Base-by-base conservation (phyloP, 2,888 invertebrate genomes). In the Yponomeuta malinellus region DNA sequence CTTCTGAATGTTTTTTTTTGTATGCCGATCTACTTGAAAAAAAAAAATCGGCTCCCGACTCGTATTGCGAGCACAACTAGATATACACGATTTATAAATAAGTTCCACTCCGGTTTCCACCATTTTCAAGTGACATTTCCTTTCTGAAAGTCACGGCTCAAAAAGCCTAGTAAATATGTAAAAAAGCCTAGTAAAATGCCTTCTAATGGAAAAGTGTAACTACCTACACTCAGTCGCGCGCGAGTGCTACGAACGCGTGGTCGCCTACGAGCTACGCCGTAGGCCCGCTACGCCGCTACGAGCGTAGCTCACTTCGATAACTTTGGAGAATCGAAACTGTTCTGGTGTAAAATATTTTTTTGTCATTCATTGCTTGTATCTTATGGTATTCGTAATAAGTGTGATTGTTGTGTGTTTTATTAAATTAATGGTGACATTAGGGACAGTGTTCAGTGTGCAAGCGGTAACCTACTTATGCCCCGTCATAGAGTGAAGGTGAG, bases 241-340 rank as follows among this genome's bases (percentile, higher is more conserved):
- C 84, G 85, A 76, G 78, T 81, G 84, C 83, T 85, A 82, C 82
- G 78, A 78, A 79, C 77, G 86, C 72, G 75, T 83, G 82, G 86
- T 80, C 85, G 85, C 78, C 88, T 88, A 88, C 88, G 86, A 85
- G 78, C 88, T 88, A 88, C 88, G 86, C 75, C 82, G 86, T 84
- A 86, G 84, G 6, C 23, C 75, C 43, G 68, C 71, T 74, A 72
- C 77, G 73, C 72, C 48, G 73, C 73, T 76, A 52, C 68, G 75
- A 78, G 77, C 73, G 74, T 76, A 78, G 48, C 69, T 69, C 52
- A 68, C 66, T 76, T 73, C 69, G 71, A n/a, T 71, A 83, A 83
- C 80, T 83, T 81, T 73, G 76, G 78, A 79, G 79, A 74, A 73
- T 74, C 74, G 74, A 73, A 70, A 68, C 43, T 15, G 12, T 23